Conservation (phyloP, 1,140 invertebrate species). For the Drosophila novamexicana region DNA sequence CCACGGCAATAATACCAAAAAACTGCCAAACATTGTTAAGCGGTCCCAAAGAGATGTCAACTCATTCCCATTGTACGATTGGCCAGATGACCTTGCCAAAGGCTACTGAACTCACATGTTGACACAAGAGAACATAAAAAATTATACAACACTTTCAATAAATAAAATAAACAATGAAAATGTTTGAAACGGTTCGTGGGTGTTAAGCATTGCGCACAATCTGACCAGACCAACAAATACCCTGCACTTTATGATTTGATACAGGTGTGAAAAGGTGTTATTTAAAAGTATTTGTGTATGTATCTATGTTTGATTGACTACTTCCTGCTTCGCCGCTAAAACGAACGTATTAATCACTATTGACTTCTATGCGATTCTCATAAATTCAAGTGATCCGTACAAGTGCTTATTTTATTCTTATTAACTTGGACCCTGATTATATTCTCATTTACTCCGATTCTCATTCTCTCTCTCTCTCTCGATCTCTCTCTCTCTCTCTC, state of each 20-base stretch:
- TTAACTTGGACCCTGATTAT: neutral
- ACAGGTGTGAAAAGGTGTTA: too few species aligned
- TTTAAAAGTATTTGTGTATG: too few species aligned
- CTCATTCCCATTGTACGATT: constrained; percentile 40
- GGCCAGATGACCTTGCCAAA: constrained; percentile 44
- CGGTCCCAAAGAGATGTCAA: constrained; percentile 52
- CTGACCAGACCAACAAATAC: neutral
- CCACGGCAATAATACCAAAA: constrained; percentile 18
- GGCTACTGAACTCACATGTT: constrained; percentile 53
- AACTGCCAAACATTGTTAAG: constrained; percentile 19
- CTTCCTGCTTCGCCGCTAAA: too few species aligned
- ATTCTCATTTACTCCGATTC: too few species aligned
- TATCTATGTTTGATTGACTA: too few species aligned
- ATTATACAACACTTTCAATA: constrained; percentile 31
- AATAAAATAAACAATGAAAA: constrained; percentile 31
- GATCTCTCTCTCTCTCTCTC: too few species aligned
- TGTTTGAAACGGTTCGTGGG: constrained; percentile 22
- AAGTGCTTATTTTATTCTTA: neutral
- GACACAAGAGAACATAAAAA: constrained; percentile 26
- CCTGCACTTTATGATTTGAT: neutral
- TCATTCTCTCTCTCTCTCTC: too few species aligned
- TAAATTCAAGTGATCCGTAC: neutral
- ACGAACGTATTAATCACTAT: neutral
- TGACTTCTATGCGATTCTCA: constrained; percentile 1
- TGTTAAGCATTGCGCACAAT: neutral